Evolutionary conservation across 2,888 invertebrate species (phyloP).

Genomic region (Andrena bicolor): DNA sequence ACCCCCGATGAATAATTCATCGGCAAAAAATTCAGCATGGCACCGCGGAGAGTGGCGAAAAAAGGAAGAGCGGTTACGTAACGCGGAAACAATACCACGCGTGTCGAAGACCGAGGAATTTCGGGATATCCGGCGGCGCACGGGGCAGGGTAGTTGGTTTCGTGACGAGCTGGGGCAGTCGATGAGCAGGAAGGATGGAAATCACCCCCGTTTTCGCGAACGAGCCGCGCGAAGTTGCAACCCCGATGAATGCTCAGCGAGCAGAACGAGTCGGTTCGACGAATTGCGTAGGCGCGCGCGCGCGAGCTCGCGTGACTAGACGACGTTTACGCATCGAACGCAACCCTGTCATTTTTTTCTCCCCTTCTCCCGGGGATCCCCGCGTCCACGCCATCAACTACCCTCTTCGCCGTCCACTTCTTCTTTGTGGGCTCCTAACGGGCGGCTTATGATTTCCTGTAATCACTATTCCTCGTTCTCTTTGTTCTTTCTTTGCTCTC

Average conservation of each 20-base stretch:
- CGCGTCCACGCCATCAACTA: constrained; percentile 52
- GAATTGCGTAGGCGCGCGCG: constrained; percentile 67
- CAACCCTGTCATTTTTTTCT: constrained; percentile 77
- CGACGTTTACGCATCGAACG: constrained; percentile 67
- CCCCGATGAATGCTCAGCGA: constrained; percentile 38
- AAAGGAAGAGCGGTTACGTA: constrained; percentile 37
- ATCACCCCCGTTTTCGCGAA: constrained; percentile 9
- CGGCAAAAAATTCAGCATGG: constrained; percentile 27
- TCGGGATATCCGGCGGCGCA: not conserved
- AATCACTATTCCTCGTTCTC: constrained; percentile 54
- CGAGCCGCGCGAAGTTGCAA: constrained; percentile 37
- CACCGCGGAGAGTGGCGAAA: not conserved
- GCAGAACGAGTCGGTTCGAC: constrained; percentile 50
- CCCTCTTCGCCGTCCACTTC: constrained; percentile 42
- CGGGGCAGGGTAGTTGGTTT: constrained; percentile 56
- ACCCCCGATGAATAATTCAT: constrained; percentile 50
- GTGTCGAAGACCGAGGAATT: constrained; percentile 54
- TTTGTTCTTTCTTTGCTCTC: not conserved
- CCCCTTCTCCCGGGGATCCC: constrained; percentile 66
- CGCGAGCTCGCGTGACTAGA: constrained; percentile 69
- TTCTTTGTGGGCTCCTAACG: constrained; percentile 33
- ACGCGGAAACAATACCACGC: constrained; percentile 55
- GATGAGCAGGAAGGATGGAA: constrained; percentile 1
- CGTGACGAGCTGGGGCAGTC: constrained; percentile 48
- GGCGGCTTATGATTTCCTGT: constrained; percentile 67